A percentile compares a stretch with the other conserved stretches of the same genome.
Evolutionary conservation across 2,888 invertebrate genomes (phyloP).

Genomic region (Eristalis tenax): DNA sequence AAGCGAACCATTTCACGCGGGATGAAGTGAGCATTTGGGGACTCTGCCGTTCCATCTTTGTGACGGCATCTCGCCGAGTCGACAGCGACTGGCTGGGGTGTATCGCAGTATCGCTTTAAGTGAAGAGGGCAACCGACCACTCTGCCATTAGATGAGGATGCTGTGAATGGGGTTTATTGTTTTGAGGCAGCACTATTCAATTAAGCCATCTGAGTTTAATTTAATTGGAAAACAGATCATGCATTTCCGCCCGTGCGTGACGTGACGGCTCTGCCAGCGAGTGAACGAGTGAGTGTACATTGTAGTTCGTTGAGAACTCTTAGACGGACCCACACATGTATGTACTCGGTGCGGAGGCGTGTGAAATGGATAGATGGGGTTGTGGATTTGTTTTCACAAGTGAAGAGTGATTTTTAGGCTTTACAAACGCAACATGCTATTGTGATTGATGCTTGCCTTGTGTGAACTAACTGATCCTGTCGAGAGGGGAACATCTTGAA

Average conservation of each 20-base stretch:
- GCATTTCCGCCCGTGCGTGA: slow-evolving; percentile 66
- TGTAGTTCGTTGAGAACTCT: neutral
- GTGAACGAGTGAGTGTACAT: neutral
- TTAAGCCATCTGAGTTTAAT: slow-evolving; percentile 71
- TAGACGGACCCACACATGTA: too few species aligned
- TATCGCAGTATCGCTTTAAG: slow-evolving; percentile 49
- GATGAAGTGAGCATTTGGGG: slow-evolving; percentile 28
- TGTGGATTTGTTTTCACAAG: neutral
- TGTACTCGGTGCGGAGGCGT: too few species aligned
- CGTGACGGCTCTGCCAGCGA: slow-evolving; percentile 2
- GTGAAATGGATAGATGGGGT: neutral
- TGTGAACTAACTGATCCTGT: neutral
- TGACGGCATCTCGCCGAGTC: neutral
- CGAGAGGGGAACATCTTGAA: neutral
- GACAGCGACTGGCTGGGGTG: slow-evolving; percentile 53
- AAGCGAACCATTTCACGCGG: slow-evolving; percentile 53
- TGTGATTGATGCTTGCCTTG: neutral
- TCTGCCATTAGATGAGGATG: slow-evolving; percentile 52
- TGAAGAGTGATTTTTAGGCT: neutral
- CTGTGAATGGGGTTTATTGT: slow-evolving; percentile 71
- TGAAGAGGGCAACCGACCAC: slow-evolving; percentile 23
- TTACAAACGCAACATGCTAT: neutral
- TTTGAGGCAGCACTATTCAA: slow-evolving; percentile 71
- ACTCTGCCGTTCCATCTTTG: neutral
- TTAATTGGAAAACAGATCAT: slow-evolving; percentile 72